Evolutionary conservation across 2,797 vertebrate species (phyloP).

Genomic region (Gymnodraco acuticeps): DNA sequence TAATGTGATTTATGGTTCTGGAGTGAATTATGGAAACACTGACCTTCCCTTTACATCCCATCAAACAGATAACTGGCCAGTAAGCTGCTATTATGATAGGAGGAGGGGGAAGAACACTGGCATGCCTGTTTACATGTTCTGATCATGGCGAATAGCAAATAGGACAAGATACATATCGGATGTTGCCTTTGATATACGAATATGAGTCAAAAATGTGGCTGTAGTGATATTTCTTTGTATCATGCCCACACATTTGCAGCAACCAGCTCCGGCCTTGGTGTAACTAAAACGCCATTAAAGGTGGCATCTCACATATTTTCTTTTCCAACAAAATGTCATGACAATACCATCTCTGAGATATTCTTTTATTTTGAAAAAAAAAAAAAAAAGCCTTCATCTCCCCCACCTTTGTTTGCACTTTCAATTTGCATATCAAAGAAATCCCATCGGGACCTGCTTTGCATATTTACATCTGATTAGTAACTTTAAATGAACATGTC

Average conservation of each 20-base stretch:
- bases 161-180: constrained; percentile 69
- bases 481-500: constrained; percentile 88
- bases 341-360: constrained; percentile 65
- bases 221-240: neutral
- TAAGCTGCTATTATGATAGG: constrained; percentile 80
- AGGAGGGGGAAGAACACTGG: constrained; percentile 38
- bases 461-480: constrained; percentile 89
- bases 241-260: constrained; percentile 5
- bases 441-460: constrained; percentile 83
- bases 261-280: constrained; percentile 29
- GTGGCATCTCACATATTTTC: constrained; percentile 45
- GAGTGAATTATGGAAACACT: constrained; percentile 84
- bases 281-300: constrained; percentile 37
- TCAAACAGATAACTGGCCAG: constrained; percentile 81
- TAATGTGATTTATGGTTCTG: constrained; percentile 79
- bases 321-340: constrained; percentile 53
- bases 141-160: constrained; percentile 55
- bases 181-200: constrained; percentile 60
- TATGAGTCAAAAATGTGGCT: constrained; percentile 36
- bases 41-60: constrained; percentile 83
- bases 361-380: constrained; percentile 34
- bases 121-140: constrained; percentile 72
- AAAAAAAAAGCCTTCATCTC: constrained; percentile 68
- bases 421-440: constrained; percentile 87
- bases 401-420: constrained; percentile 85